A percentile compares a stretch with the other conserved stretches of the same genome.
These are phyloP conservation scores for Sebastiscus tertius DNA, from an alignment of 2,797 vertebrate species.

Conservation along the genomic window DNA sequence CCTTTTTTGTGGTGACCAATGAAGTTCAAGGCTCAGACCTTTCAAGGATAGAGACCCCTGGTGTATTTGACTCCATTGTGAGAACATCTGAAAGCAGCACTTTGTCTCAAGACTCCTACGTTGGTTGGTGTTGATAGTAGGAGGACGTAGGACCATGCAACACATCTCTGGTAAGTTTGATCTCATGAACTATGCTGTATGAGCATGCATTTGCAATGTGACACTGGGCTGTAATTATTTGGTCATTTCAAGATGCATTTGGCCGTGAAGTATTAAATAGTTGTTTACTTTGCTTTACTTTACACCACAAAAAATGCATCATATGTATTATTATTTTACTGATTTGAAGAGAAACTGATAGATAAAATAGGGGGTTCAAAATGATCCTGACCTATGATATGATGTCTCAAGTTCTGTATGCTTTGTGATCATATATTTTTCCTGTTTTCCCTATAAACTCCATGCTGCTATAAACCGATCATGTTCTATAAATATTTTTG, in stretches of 20 bases:
- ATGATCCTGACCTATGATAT: neutral
- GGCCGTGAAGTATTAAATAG: neutral
- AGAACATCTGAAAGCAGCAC: slow-evolving; percentile 25
- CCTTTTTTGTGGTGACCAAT: slow-evolving; percentile 64
- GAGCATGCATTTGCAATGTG: neutral
- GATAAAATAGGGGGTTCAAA: neutral
- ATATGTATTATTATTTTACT: neutral
- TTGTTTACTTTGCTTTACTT: neutral
- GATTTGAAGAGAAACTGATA: neutral
- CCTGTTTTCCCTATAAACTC: neutral
- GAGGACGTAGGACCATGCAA: slow-evolving; percentile 41
- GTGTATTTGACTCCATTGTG: neutral
- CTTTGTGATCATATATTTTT: neutral
- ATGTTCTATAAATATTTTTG: neutral
- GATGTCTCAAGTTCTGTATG: neutral
- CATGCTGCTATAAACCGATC: neutral
- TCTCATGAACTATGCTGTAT: fast-evolving
- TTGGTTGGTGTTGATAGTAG: neutral
- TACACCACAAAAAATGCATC: neutral
- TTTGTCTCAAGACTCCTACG: neutral
- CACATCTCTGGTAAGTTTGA: slow-evolving; percentile 62
- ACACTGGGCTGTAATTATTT: neutral
- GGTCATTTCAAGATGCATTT: neutral
- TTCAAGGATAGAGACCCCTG: slow-evolving; percentile 19
- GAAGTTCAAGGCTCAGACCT: slow-evolving; percentile 50